phyloP scores from a whole-genome alignment of 2,888 invertebrate genomes.

The Athripsodes cinereus region DNA sequence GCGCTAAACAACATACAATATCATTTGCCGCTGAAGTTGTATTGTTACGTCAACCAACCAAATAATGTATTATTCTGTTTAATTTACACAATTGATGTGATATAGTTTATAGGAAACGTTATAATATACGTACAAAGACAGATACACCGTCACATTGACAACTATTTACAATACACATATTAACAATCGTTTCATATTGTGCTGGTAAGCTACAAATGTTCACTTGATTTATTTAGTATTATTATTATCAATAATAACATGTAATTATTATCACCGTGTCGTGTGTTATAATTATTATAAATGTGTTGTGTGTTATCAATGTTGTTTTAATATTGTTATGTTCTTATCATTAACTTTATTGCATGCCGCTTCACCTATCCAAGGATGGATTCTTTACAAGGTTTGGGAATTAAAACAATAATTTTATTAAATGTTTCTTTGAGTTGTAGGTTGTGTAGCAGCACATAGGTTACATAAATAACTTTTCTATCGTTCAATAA shows the following conservation, averaged over 20 bases:
- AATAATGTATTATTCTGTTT: conserved; percentile 1
- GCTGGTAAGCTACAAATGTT: not conserved
- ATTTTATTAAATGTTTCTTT: not conserved
- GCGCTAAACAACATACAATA: not conserved
- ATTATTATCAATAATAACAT: not conserved
- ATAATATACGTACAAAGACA: too few relatives aligned
- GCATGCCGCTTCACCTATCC: conserved; percentile 47
- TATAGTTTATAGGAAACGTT: not conserved
- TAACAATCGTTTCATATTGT: not conserved
- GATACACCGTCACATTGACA: not conserved
- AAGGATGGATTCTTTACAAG: conserved; percentile 49
- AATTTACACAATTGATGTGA: not conserved
- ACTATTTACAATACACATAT: not conserved
- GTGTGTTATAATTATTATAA: too few relatives aligned
- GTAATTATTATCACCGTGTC: not conserved
- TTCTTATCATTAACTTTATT: conserved; percentile 33
- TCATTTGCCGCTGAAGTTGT: not conserved
- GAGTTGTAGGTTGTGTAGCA: not conserved
- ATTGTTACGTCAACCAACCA: not conserved
- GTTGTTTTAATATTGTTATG: conserved; percentile 13
- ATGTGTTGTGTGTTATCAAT: conserved; percentile 17
- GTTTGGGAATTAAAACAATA: conserved; percentile 34
- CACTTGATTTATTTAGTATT: not conserved
- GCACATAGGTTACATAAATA: not conserved
- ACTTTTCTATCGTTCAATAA: not conserved